Percentiles rank a stretch among this genome's conserved stretches.
These are phyloP conservation scores for Scrobipalpa costella DNA, from an alignment of 2,888 invertebrate species.

Conservation along the genomic window DNA sequence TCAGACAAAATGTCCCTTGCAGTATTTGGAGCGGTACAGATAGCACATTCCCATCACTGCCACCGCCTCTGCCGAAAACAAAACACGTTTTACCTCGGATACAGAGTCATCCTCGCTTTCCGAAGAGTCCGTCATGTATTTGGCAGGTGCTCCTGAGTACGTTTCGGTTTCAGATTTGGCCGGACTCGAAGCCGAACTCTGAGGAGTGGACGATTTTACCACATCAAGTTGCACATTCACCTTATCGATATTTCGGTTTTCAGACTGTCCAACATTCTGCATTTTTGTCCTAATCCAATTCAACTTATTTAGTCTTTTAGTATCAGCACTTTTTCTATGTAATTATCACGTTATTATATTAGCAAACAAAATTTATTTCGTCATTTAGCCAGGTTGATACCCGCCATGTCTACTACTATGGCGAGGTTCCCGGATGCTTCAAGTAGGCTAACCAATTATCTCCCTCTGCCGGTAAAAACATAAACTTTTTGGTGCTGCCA, in stretches of 20 bases:
- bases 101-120: constrained; percentile 98
- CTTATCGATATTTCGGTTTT: constrained; percentile 91
- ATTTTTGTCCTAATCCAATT: constrained; percentile 88
- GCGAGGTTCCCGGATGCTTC: constrained; percentile 86
- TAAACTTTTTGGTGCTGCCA: constrained; percentile 66
- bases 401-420: constrained; percentile 92
- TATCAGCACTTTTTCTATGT: constrained; percentile 78
- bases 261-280: constrained; percentile 95
- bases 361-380: constrained; percentile 82
- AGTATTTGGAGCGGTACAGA: constrained; percentile 83
- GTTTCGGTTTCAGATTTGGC: constrained; percentile 93
- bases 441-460: constrained; percentile 79
- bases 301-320: constrained; percentile 79
- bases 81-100: constrained; percentile 92
- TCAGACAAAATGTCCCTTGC: constrained; percentile 85
- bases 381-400: constrained; percentile 85
- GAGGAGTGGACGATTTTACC: constrained; percentile 90
- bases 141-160: constrained; percentile 90
- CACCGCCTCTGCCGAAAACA: constrained; percentile 79
- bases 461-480: constrained; percentile 68
- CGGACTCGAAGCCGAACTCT: constrained; percentile 91
- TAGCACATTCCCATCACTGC: constrained; percentile 78
- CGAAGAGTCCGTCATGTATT: constrained; percentile 96
- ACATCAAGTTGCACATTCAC: constrained; percentile 87
- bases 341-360: constrained; percentile 80